phyloP scores from a whole-genome alignment of 2,888 invertebrate genomes.

The Euclidia mi region DNA sequence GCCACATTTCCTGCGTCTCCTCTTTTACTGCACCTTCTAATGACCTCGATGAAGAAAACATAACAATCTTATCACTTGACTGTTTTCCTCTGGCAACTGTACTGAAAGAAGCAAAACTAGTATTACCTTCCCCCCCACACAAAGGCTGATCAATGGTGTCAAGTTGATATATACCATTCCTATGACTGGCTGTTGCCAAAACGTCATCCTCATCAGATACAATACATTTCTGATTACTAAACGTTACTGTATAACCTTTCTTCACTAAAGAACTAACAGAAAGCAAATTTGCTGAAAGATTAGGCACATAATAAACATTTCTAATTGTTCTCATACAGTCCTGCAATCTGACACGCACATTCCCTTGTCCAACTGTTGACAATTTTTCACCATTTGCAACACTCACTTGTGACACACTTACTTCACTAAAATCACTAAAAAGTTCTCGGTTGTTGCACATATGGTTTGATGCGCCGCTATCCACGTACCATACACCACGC shows the following conservation, averaged over 20 bases:
- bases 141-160: neutral
- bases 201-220: constrained; percentile 5
- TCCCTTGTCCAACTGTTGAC: constrained; percentile 11
- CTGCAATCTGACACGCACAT: constrained; percentile 2
- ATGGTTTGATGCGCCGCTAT: constrained; percentile 17
- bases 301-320: constrained; percentile 14
- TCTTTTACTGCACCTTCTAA: neutral
- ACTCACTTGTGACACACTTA: constrained; percentile 2
- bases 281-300: constrained; percentile 6
- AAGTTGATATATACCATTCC: constrained; percentile 15
- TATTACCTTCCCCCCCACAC: too few species aligned
- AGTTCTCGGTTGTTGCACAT: constrained; percentile 12
- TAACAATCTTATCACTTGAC: too few species aligned
- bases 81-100: too few species aligned
- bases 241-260: constrained; percentile 12
- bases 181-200: constrained; percentile 4
- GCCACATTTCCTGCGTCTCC: constrained; percentile 36
- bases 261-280: neutral
- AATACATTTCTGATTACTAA: constrained; percentile 11
- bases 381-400: constrained; percentile 17
- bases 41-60: too few species aligned
- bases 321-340: constrained; percentile 10
- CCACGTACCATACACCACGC: constrained; percentile 15
- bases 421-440: constrained; percentile 1
- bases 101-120: too few species aligned